Evolutionary conservation across 2,113 vertebrate genomes (phyloP), one percentile per base, ranked within the genome.

Genomic region (Malurus alboscapulatus): DNA sequence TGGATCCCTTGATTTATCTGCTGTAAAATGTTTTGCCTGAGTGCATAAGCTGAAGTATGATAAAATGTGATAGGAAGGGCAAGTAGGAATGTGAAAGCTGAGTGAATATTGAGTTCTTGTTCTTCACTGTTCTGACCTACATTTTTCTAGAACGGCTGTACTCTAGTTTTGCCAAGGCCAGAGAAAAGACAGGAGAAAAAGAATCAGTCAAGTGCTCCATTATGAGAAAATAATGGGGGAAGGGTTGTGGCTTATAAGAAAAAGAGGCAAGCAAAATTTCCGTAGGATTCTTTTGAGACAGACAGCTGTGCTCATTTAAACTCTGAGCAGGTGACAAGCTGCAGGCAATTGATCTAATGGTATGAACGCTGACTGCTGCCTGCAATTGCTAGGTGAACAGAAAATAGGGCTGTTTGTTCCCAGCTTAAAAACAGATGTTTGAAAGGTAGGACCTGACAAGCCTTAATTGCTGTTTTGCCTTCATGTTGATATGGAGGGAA

Each of bases 271-370:
- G 18, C 7, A 77, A 55, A 47, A 84, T 63, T 44, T 88, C 25
- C 59, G 40, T 59, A 30, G 24, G 27, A 36, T 20, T 8, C 9
- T 66, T 88, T 73, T 58, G 59, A 66, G 68, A 29, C 30, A 73
- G 45, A 53, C 38, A 81, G 25, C 26, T 69, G 20, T 47, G 42
- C 25, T 74, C 12, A 65, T 90, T 94, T 79, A 68, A 75, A 85
- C 55, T 67, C 55, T 54, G 48, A 84, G 59, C 44, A 90, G 29
- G 72, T 80, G 84, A 92, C 59, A 88, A 85, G 34, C 58, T 86
- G 32, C 62, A 77, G 32, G 79, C 19, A 76, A 62, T 61, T 66
- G 67, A 81, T 83, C 17, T 50, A 54, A 62, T 48, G 47, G 61
- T 27, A 63, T 53, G 61, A 93, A 54, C 16, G 45, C 55, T 58